These are phyloP conservation scores for Lepus oiostolus DNA, from an alignment of 2,797 vertebrate species.

Conservation along the genomic window DNA sequence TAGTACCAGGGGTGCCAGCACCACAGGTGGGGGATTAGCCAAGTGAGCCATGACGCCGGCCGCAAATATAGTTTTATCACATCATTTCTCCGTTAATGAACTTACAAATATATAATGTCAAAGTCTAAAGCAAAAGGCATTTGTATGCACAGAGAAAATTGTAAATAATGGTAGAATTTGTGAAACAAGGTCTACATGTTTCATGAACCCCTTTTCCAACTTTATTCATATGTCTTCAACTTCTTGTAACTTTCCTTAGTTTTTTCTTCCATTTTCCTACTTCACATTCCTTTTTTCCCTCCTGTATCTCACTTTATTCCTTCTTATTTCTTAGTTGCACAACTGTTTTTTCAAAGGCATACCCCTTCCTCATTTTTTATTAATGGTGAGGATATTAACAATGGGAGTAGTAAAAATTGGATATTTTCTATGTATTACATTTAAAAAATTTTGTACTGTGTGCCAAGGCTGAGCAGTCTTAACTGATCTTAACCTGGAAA, in stretches of 20 bases:
- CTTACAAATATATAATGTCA: not conserved
- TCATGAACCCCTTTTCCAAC: not conserved
- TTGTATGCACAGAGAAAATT: not conserved
- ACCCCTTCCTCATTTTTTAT: conserved; percentile 46
- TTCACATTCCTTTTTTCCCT: not conserved
- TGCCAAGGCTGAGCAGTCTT: conserved; percentile 23
- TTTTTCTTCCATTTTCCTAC: not conserved
- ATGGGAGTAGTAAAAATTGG: conserved; percentile 47
- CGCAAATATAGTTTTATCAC: not conserved
- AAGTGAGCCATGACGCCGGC: no score
- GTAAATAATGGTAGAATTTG: not conserved
- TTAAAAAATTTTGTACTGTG: conserved; percentile 62
- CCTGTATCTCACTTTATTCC: not conserved
- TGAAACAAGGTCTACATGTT: not conserved
- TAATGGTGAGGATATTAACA: conserved; percentile 38
- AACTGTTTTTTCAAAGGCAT: conserved; percentile 32
- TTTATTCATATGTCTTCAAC: not conserved
- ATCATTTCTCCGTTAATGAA: not conserved
- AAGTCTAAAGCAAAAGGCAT: not conserved
- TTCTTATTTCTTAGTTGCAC: conserved; percentile 54
- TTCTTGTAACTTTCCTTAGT: not conserved
- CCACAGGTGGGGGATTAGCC: no score
- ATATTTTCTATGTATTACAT: conserved; percentile 25
- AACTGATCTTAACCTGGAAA: conserved; percentile 61
- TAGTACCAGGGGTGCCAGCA: no score